Evolutionary conservation across 2,888 invertebrate genomes (phyloP), one percentile per base, ranked within the genome.

Genomic region (Harpagoxenus sublaevis): DNA sequence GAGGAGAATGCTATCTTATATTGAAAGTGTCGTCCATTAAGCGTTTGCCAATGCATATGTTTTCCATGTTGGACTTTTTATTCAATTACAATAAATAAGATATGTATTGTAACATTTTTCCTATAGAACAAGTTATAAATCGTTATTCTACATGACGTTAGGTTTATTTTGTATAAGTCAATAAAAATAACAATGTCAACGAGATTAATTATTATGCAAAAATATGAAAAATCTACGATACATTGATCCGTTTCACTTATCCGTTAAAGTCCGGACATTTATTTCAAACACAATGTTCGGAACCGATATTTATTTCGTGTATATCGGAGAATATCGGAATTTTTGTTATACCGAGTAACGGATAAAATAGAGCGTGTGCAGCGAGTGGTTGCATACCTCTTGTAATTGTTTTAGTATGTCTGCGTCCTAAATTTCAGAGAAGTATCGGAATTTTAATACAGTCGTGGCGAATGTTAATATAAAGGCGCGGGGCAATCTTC

Each of bases 361-460:
- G 35, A 62, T 73, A 81, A 81, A 81, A 60, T 51, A 31, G 48
- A 71, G 31, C 35, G 4, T 71, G 35, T 35, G 18, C 60, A 23
- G 35, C 39, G 15, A 3, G 23, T 23, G 73, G 48, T 39, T 71
- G 48, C 60, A 39, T 81, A 73, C 48, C 48, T 48, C 35, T 48
- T 62, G 48, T 73, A 79, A 73, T 79, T 51, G 73, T 73, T 73
- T 53, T 48, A 73, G 18, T 48, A 60, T 39, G 5, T 23, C n/a
- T n/a, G 35, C 71, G 60, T 28, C n/a, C 73, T 81, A 62, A 81
- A 73, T 73, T 81, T 81, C 60, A 35, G 23, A 18, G 51, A 31
- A 35, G 60, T 73, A 73, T 81, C 28, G 73, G 48, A 73, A 60
- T 81, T 81, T 81, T 81, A 66, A 78, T 51, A 73, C 60, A 35